A percentile compares a stretch with the other conserved stretches of the same genome.
Evolutionary conservation across 2,888 invertebrate species (phyloP).

Genomic region (Steromphala cineraria): DNA sequence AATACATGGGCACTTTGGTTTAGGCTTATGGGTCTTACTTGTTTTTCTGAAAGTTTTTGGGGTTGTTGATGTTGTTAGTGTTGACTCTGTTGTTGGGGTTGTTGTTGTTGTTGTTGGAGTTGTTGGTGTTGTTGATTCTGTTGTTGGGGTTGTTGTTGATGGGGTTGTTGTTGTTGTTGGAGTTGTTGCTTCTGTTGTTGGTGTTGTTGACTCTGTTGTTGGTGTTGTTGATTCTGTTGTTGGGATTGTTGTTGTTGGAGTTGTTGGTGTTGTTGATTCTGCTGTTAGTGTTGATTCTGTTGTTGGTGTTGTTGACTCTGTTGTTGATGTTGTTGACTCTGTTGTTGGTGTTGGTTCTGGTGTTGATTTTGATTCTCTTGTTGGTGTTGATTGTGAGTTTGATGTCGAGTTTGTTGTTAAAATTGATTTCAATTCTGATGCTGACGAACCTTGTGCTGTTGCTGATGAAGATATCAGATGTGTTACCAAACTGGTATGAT

Average conservation of each 20-base stretch:
- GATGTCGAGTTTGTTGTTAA: background rate
- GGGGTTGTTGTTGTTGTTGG: background rate
- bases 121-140: background rate
- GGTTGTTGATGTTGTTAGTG: background rate
- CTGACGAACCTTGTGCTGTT: background rate
- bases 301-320: background rate
- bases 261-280: background rate
- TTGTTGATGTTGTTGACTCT: background rate
- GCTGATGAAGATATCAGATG: background rate
- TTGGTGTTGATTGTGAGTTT: background rate
- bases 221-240: background rate
- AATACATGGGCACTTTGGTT: too few species aligned
- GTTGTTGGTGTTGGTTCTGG: too few species aligned
- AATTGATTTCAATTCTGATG: background rate
- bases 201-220: background rate
- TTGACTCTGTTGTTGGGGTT: background rate
- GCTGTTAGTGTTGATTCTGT: background rate
- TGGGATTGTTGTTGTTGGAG: background rate
- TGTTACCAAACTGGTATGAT: background rate
- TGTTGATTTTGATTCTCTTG: too few species aligned
- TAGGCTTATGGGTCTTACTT: background rate
- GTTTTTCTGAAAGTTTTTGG: background rate
- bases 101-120: background rate
- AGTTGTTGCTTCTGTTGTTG: background rate
- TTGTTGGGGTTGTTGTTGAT: background rate